Base-by-base conservation (phyloP, 2,113 vertebrate species). In the Ancistrus triradiatus region DNA sequence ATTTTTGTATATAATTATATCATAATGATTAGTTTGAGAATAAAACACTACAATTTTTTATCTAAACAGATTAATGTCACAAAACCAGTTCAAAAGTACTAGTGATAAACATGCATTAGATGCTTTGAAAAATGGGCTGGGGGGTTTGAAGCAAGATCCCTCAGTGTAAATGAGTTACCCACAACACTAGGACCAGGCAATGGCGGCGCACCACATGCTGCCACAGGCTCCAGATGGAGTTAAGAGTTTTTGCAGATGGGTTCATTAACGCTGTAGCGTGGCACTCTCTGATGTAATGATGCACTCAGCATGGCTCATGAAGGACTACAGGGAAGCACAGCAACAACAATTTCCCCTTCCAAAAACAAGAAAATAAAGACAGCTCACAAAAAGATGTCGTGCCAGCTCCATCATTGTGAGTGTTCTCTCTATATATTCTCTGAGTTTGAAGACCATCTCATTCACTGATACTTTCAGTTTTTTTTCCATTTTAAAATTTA, bases 251-350 rank as follows among this genome's bases (percentile, higher is more conserved):
- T 88, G 83, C 78, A 83, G 77, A 81, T 74, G 77, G 78, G 81
- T 85, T 88, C 84, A 87, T 87, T 87, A 88, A 85, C 80, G 73
- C 78, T 74, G 81, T 78, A 73, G 80, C 76, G 77, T 76, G 81
- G 83, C 76, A 83, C 78, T 81, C 71, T 74, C 83, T 77, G 76
- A 78, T 71, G 75, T 56, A 73, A 69, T 68, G 60, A 73, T 69
- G 74, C 66, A 73, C 65, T 55, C 59, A 74, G 73, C 68, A 72
- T 35, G 19, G 65, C 72, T 70, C 66, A 65, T 53, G 33, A 22
- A 60, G 53, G 59, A 72, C 67, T 67, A 77, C 76, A 72, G 71
- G 21, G 47, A 50, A 14, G 37, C 60, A 53, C 15, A 1, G 38
- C 25, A 53, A 27, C 25, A 43, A 31, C 61, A 33, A n/a, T 10